A percentile compares a stretch with the other conserved stretches of the same genome.
These are phyloP conservation scores for Pseudochirops cupreus DNA, from an alignment of 2,797 vertebrate species.

Conservation along the genomic window DNA sequence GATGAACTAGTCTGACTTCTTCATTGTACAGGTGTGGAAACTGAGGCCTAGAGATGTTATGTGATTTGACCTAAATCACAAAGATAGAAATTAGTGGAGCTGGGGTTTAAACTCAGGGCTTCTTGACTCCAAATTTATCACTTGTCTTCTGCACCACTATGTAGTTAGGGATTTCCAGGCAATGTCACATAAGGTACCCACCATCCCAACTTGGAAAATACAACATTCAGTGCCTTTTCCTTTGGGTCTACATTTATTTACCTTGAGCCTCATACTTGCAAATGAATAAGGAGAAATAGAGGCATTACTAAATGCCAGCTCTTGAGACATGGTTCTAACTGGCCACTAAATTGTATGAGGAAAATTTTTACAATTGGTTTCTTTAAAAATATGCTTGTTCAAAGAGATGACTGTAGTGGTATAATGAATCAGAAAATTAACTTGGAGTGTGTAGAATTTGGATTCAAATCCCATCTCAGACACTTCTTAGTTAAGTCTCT, in stretches of 20 bases:
- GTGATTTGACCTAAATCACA: not conserved
- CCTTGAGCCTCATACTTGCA: not conserved
- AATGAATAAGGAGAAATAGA: not conserved
- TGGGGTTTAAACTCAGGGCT: not conserved
- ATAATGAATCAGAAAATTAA: not conserved
- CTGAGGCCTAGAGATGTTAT: not conserved
- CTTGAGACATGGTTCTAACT: not conserved
- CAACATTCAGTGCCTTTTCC: not conserved
- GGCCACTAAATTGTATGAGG: not conserved
- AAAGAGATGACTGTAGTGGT: not conserved
- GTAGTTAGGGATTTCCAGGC: not conserved
- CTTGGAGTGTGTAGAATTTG: not conserved
- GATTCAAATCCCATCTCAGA: not conserved
- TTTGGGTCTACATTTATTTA: not conserved
- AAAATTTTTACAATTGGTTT: not conserved
- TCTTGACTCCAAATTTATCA: not conserved
- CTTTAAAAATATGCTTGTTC: not conserved
- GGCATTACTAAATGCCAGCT: not conserved
- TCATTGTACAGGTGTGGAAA: not conserved
- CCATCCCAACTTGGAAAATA: not conserved
- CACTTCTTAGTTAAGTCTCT: not conserved
- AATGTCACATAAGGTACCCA: not conserved
- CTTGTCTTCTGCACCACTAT: no score
- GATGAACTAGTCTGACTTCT: not conserved
- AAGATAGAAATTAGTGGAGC: not conserved